These are phyloP conservation scores for Platyura marginata DNA, from an alignment of 1,140 invertebrate species.

Conservation along the genomic window DNA sequence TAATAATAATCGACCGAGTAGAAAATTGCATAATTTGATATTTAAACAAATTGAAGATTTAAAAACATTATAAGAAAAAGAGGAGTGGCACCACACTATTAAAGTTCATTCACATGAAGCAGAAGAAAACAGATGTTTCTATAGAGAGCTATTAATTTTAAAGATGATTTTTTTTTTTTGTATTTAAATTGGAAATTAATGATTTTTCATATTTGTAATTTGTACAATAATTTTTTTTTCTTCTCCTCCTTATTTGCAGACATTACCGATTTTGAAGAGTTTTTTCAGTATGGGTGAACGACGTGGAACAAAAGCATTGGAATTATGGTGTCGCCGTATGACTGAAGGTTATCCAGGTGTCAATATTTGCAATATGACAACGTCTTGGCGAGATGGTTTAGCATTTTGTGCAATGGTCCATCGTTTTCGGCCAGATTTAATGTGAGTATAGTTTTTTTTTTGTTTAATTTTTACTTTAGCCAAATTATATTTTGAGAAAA, in stretches of 20 bases:
- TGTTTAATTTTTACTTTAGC: too few species aligned
- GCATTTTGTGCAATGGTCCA: constrained; percentile 95
- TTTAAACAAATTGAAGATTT: too few species aligned
- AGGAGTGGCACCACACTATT: too few species aligned
- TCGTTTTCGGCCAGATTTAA: constrained; percentile 84
- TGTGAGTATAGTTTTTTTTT: constrained; percentile 50
- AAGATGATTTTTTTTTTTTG: neutral
- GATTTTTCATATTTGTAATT: neutral
- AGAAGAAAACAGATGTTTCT: neutral
- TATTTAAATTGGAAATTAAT: neutral
- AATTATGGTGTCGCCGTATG: constrained; percentile 73
- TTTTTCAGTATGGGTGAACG: neutral
- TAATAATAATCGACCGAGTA: too few species aligned
- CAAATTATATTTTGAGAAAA: too few species aligned
- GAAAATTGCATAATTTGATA: too few species aligned
- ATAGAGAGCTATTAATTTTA: too few species aligned
- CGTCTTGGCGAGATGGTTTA: constrained; percentile 82
- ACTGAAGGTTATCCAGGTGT: constrained; percentile 78
- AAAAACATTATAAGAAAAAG: too few species aligned
- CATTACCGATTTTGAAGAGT: neutral
- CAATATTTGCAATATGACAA: constrained; percentile 78
- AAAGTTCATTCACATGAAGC: neutral
- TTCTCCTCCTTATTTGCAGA: neutral
- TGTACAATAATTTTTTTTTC: neutral
- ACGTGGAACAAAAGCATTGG: constrained; percentile 68